These are phyloP conservation scores for human (Homo sapiens) DNA, from an alignment of 2,113 vertebrate species.

Conservation along the genomic window GRCh38 chr4:64829501-64830000, in stretches of 20 bases:
- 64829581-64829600: constrained; percentile 45
- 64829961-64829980: constrained; percentile 56
- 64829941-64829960: constrained; percentile 62
- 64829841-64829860: constrained; percentile 65
- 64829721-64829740: constrained; percentile 64
- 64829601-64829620: constrained; percentile 11
- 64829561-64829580: constrained; percentile 28
- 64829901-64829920: constrained; percentile 52
- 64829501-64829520: not conserved
- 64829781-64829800: constrained; percentile 55
- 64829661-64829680: constrained; percentile 30
- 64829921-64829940: constrained; percentile 72
- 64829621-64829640: constrained; percentile 47
- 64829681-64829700: constrained; percentile 59
- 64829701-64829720: constrained; percentile 64
- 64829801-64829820: constrained; percentile 69
- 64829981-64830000: constrained; percentile 72
- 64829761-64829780: constrained; percentile 65
- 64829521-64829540: not conserved
- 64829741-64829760: constrained; percentile 61
- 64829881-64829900: constrained; percentile 60
- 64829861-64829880: constrained; percentile 56
- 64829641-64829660: constrained; percentile 56
- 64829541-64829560: not conserved
- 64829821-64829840: constrained; percentile 69